A percentile compares a stretch with the other conserved stretches of the same genome.
Evolutionary conservation across 2,888 invertebrate species (phyloP).

Genomic region (Piscicola geometra): DNA sequence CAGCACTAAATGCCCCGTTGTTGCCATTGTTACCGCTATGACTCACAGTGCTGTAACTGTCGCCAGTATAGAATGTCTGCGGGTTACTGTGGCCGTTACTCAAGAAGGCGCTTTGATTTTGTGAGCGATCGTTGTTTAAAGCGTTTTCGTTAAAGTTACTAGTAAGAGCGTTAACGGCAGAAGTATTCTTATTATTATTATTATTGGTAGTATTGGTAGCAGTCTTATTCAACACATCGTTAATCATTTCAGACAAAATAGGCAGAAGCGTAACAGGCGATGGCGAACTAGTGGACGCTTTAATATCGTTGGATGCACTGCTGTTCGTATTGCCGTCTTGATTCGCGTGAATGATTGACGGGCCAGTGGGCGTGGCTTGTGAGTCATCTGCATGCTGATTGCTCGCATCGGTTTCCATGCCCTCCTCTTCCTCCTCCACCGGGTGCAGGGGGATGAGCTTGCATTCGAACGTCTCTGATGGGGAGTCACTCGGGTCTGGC

Average conservation of each 20-base stretch:
- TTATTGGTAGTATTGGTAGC: neutral
- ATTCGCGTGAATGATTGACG: too few relatives aligned
- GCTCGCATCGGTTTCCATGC: neutral
- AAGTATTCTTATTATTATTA: neutral
- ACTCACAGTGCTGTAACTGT: neutral
- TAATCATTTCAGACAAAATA: neutral
- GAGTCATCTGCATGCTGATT: neutral
- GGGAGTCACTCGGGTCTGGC: neutral
- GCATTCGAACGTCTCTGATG: neutral
- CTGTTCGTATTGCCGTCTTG: too few relatives aligned
- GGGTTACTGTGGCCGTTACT: neutral
- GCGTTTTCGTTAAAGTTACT: neutral
- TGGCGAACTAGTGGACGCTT: too few relatives aligned
- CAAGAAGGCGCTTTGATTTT: neutral
- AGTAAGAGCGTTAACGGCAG: neutral
- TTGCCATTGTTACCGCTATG: neutral
- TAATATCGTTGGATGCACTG: neutral
- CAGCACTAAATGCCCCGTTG: too few relatives aligned
- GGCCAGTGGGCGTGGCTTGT: too few relatives aligned
- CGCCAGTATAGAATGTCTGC: neutral
- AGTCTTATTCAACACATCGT: constrained; percentile 20
- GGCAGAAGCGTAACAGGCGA: neutral
- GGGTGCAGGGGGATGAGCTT: constrained; percentile 22
- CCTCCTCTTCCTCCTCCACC: constrained; percentile 18
- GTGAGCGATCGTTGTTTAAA: neutral